Percentiles rank a stretch among this genome's conserved stretches.
Evolutionary conservation across 2,888 invertebrate species (phyloP).

Genomic region (Oegoconia quadripuncta): DNA sequence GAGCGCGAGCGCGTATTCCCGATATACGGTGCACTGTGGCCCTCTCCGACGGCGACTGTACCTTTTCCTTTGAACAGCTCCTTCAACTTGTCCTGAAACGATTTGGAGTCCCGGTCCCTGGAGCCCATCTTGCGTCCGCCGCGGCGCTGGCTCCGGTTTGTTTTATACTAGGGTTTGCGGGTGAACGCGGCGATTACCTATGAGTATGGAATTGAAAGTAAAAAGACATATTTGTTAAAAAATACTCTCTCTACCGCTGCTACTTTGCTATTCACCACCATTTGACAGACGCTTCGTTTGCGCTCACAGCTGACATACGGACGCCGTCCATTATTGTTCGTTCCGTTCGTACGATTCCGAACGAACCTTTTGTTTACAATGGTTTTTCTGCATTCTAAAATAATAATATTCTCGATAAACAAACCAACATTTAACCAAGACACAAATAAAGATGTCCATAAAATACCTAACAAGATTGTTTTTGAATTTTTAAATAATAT

Average conservation of each 20-base stretch:
- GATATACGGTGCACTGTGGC: too few relatives aligned
- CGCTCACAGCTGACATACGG: constrained; percentile 14
- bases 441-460: too few relatives aligned
- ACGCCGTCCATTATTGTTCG: neutral
- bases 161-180: constrained; percentile 42
- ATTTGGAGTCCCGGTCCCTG: constrained; percentile 84
- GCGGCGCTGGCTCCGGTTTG: constrained; percentile 23
- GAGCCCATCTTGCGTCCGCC: constrained; percentile 76
- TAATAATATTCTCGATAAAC: too few relatives aligned
- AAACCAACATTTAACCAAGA: too few relatives aligned
- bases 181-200: constrained; percentile 58
- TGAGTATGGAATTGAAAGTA: constrained; percentile 57
- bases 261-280: constrained; percentile 16
- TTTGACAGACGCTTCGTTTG: constrained; percentile 13
- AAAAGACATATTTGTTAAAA: constrained; percentile 69
- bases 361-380: neutral
- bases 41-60: constrained; percentile 34
- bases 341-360: neutral
- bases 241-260: constrained; percentile 54
- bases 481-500: too few relatives aligned
- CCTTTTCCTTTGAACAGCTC: constrained; percentile 83
- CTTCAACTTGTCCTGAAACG: constrained; percentile 85
- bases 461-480: too few relatives aligned
- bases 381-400: too few relatives aligned
- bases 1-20: too few relatives aligned